These are phyloP conservation scores for Passer montanus DNA, from an alignment of 2,113 vertebrate species.

Conservation along the genomic window DNA sequence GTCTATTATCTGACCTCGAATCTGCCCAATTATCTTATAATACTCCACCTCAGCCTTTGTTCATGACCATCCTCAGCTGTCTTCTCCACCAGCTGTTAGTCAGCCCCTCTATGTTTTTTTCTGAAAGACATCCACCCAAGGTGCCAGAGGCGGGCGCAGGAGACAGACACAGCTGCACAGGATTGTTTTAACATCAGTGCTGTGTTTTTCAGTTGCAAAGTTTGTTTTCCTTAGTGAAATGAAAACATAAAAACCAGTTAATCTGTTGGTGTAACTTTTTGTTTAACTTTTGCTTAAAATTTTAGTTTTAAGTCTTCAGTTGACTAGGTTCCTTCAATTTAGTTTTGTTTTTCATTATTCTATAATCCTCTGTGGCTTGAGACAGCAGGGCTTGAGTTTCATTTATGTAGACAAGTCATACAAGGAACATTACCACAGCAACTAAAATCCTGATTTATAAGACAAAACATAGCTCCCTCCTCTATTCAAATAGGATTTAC, in stretches of 20 bases:
- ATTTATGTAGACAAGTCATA: neutral
- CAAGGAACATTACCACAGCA: slow-evolving; percentile 29
- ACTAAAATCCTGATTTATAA: slow-evolving; percentile 15
- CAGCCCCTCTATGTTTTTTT: neutral
- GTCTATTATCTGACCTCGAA: neutral
- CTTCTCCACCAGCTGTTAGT: neutral
- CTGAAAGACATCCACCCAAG: neutral
- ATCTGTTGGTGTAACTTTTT: neutral
- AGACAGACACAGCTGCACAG: neutral
- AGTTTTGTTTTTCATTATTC: slow-evolving; percentile 3
- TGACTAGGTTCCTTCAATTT: neutral
- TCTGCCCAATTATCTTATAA: neutral
- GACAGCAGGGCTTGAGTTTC: neutral
- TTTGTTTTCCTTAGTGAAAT: slow-evolving; percentile 11
- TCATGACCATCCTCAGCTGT: fast-evolving
- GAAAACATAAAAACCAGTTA: neutral
- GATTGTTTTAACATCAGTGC: neutral
- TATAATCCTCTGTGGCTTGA: slow-evolving; percentile 22
- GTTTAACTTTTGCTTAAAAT: neutral
- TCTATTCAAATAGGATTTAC: slow-evolving; percentile 21
- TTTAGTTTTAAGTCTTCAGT: neutral
- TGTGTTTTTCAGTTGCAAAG: neutral
- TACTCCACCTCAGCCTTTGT: neutral
- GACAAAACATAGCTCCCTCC: neutral
- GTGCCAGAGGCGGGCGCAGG: neutral